A percentile compares a stretch with the other conserved stretches of the same genome.
These are phyloP conservation scores for Plestiodon gilberti DNA, from an alignment of 2,113 vertebrate genomes.

Conservation along the genomic window DNA sequence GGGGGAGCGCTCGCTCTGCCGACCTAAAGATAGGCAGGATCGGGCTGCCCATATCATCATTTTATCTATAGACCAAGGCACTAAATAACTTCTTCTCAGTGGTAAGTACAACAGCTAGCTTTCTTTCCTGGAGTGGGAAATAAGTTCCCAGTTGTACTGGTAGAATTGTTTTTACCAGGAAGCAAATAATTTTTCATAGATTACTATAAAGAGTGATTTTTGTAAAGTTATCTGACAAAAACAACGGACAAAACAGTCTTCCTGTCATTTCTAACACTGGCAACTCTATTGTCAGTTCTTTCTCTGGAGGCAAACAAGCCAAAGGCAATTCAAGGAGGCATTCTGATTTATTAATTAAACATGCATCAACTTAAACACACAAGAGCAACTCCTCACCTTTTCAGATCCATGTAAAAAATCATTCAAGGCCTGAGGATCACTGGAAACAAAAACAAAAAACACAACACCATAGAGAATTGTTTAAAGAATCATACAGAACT, in stretches of 20 bases:
- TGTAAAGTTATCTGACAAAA: not conserved
- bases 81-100: not conserved
- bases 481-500: not conserved
- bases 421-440: conserved; percentile 79
- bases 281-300: not conserved
- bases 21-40: too few relatives aligned
- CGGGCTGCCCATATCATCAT: too few relatives aligned
- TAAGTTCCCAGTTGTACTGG: not conserved
- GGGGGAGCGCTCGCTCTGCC: too few relatives aligned
- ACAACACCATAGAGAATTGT: not conserved
- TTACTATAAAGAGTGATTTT: not conserved
- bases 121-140: not conserved
- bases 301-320: not conserved
- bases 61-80: not conserved
- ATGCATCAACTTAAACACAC: not conserved
- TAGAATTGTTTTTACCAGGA: not conserved
- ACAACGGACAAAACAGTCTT: not conserved
- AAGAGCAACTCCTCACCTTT: conserved; percentile 62
- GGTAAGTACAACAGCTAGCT: not conserved
- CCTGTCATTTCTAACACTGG: not conserved
- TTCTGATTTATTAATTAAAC: conserved; percentile 15
- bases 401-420: conserved; percentile 80
- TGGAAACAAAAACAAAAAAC: conserved; percentile 60
- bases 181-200: not conserved
- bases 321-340: not conserved